Conservation (phyloP, 1,140 invertebrate species). For the Pseudachorutes palmiensis region DNA sequence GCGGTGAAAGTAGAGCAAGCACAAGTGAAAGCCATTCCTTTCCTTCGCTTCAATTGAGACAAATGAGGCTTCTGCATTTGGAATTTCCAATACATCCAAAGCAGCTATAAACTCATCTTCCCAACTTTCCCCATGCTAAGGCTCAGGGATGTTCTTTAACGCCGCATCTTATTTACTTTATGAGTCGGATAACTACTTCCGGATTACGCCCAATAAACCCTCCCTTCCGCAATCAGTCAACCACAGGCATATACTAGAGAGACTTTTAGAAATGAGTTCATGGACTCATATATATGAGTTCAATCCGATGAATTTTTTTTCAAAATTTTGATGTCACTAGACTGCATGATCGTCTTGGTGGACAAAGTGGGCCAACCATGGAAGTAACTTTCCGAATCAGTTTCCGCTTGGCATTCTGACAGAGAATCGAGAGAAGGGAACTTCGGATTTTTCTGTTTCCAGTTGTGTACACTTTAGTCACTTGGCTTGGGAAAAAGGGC, state of each 20-base stretch:
- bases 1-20: neutral
- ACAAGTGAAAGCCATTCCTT: neutral
- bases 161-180: neutral
- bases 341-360: no score
- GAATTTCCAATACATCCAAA: no score
- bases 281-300: no score
- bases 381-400: neutral
- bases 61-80: neutral
- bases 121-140: no score
- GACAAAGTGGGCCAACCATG: neutral
- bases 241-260: no score
- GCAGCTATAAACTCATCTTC: no score
- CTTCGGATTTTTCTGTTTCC: neutral
- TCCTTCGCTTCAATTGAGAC: slow-evolving; percentile 2
- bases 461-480: neutral
- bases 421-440: neutral
- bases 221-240: no score
- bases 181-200: neutral
- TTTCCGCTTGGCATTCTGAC: neutral
- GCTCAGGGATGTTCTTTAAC: no score
- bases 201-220: no score
- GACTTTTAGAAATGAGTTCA: no score
- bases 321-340: no score
- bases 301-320: no score
- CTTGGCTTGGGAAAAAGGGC: neutral